Percentiles rank a stretch among this genome's conserved stretches.
Evolutionary conservation across 2,888 invertebrate genomes (phyloP).

Genomic region (Agriopis leucophaearia): DNA sequence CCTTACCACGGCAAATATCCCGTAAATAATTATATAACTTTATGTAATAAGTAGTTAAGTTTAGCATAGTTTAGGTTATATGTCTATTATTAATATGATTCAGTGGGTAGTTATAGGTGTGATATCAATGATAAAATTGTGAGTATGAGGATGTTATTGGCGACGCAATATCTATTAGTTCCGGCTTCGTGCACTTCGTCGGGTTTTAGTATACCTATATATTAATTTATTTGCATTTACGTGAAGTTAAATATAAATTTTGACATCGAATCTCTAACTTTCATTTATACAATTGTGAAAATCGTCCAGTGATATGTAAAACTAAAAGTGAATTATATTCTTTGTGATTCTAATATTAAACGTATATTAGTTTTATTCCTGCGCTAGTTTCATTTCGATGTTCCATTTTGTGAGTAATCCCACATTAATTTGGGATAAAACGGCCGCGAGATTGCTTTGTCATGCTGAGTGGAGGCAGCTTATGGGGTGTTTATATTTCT

Average conservation of each 20-base stretch:
- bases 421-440: slow-evolving; percentile 27
- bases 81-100: slow-evolving; percentile 7
- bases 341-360: slow-evolving; percentile 84
- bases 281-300: slow-evolving; percentile 35
- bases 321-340: slow-evolving; percentile 61
- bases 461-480: slow-evolving; percentile 23
- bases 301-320: slow-evolving; percentile 58
- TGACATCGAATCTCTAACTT: slow-evolving; percentile 8
- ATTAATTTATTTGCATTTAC: slow-evolving; percentile 47
- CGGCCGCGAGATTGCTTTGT: slow-evolving; percentile 25
- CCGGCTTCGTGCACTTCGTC: slow-evolving; percentile 36
- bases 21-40: no score
- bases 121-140: slow-evolving; percentile 39
- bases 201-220: slow-evolving; percentile 32
- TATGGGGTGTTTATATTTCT: slow-evolving; percentile 24
- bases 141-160: slow-evolving; percentile 42
- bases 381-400: slow-evolving; percentile 61
- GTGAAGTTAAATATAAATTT: slow-evolving; percentile 31
- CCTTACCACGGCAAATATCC: no score
- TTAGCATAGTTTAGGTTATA: slow-evolving; percentile 39
- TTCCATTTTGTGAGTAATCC: slow-evolving; percentile 27
- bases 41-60: slow-evolving; percentile 35
- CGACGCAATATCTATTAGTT: slow-evolving; percentile 45
- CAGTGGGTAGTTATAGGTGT: slow-evolving; percentile 41
- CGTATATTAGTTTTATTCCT: slow-evolving; percentile 71